Base-by-base conservation (phyloP, 2,113 vertebrate species). In the Pleuronectes platessa region DNA sequence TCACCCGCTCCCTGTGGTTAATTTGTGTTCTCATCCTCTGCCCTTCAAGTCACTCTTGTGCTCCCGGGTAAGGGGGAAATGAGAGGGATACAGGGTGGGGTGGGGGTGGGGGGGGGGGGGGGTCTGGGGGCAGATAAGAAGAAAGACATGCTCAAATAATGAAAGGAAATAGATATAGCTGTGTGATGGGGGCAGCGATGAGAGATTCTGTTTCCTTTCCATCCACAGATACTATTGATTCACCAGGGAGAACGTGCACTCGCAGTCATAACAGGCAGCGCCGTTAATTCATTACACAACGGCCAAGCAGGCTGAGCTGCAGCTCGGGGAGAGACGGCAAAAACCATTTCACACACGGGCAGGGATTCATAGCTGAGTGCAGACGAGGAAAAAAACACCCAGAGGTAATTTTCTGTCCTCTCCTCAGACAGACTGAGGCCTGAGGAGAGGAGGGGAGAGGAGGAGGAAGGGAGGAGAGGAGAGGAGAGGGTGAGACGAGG, bases 31-130 rank as follows among this genome's bases (percentile, higher is more conserved):
- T 77, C 81, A 81, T 73, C 81, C 77, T 74, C 66, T 90, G 88
- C 85, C 88, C 89, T 90, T 90, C 88, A 92, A 87, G 85, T 83
- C 74, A 62, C 64, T 90, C 79, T 63, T 78, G 6, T n/a, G 84
- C 87, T 78, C 62, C 59, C 21, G 81, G 85, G 63, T 75, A 26
- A 21, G 80, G 24, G 70, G 24, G 67, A 75, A 82, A 35, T 0
- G 40, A 47, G 31, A 69, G 40, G 53, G 24, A 58, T 20, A 24
- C 3, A n/a, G 12, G 54, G 24, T 20, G 37, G 12, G 54, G 24
- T 20, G 37, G 24, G 1, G n/a, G 2, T 31, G 27, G 6, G 31
- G 6, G 31, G 31, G 26, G 3, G 26, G 3, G 26, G 20, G 42
- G 54, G 20, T 31, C n/a, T n/a, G n/a, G n/a, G n/a, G 37, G 45